Evolutionary conservation across 1,140 invertebrate species (phyloP), one percentile per base, ranked within the genome.

Genomic region (Anadara kagoshimensis): DNA sequence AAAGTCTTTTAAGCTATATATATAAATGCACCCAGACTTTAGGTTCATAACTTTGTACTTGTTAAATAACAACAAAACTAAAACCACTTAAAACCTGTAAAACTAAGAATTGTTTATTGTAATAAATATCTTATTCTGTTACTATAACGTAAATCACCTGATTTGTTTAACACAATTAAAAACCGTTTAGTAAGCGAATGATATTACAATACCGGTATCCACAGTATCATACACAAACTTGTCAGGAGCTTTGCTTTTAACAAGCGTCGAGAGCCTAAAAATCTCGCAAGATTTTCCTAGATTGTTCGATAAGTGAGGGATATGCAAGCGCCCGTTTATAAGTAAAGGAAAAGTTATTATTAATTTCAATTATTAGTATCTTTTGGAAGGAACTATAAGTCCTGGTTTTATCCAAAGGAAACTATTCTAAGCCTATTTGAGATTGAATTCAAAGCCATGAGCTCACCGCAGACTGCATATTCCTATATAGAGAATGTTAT

Each of bases 321-420:
- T 61, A 64, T 57, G 36, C 54, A 24, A 54, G 59, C 41, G 53
- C 45, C 56, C 45, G 29, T 65, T 58, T 53, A 29, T 22, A 59
- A 67, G 56, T 57, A 61, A 70, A 53, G 68, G 51, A 53, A 59
- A 69, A 12, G 43, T 69, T 65, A 53, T 66, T 68, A 56, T 75
- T 56, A 44, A 64, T 75, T 75, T 75, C 73, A 75, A 75, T 75
- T 75, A 75, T 61, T 58, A 54, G 44, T 54, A 75, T 70, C 73
- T 65, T 56, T 51, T 58, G 53, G 53, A 63, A 66, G 62, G 62
- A 70, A 75, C 63, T 68, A 56, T 70, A 70, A 70, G 68, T 51
- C 68, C 26, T 45, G 44, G 26, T 58, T 56, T 57, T 69, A 69
- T 70, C 62, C 63, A 59, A 53, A 56, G 57, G 68, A 70, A 75